These are phyloP conservation scores for Hylaea fasciaria DNA, from an alignment of 2,888 invertebrate genomes.

Conservation along the genomic window DNA sequence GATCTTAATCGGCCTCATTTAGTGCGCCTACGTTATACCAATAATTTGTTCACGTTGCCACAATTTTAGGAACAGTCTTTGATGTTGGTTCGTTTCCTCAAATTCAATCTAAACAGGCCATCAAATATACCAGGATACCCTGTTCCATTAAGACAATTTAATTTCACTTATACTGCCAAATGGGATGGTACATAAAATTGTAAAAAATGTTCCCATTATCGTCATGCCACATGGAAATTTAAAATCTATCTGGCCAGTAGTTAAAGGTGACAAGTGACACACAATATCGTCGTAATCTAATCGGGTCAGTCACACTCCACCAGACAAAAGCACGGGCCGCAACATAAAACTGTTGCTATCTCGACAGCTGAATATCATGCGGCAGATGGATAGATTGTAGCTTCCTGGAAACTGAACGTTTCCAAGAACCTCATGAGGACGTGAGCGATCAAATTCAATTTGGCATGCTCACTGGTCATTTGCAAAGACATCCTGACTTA, in stretches of 20 bases:
- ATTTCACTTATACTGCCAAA: too few species aligned
- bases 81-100: slow-evolving; percentile 38
- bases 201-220: not conserved
- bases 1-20: slow-evolving; percentile 41
- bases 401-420: slow-evolving; percentile 29
- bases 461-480: not conserved
- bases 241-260: slow-evolving; percentile 50
- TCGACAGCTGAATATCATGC: slow-evolving; percentile 28
- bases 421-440: slow-evolving; percentile 9
- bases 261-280: slow-evolving; percentile 70
- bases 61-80: slow-evolving; percentile 37
- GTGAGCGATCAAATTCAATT: slow-evolving; percentile 13
- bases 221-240: slow-evolving; percentile 6
- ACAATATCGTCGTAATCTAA: slow-evolving; percentile 73
- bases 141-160: not conserved
- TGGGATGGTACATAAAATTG: too few species aligned
- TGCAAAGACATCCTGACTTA: too few species aligned
- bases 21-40: slow-evolving; percentile 39
- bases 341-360: slow-evolving; percentile 40
- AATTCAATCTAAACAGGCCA: slow-evolving; percentile 28
- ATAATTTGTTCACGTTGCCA: slow-evolving; percentile 43
- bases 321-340: slow-evolving; percentile 44
- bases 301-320: slow-evolving; percentile 61
- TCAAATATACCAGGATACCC: slow-evolving; percentile 1
- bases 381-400: slow-evolving; percentile 25